Conservation (phyloP, 2,888 invertebrate genomes). For the Hoplodrina blanda region DNA sequence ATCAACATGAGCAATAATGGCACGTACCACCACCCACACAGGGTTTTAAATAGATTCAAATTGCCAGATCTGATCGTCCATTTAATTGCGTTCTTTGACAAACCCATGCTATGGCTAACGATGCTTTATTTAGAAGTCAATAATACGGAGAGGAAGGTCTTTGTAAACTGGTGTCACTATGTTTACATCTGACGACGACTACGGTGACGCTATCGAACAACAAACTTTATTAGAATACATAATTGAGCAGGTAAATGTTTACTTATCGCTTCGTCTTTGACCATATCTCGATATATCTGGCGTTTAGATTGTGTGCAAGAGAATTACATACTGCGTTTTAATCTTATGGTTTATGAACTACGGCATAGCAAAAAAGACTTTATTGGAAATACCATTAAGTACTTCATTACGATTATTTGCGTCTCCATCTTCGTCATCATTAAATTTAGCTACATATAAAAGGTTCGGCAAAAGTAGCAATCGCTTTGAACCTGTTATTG, state of each 20-base stretch:
- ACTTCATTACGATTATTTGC: constrained; percentile 1
- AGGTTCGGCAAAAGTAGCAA: background rate
- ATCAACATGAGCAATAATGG: constrained; percentile 72
- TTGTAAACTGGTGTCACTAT: constrained; percentile 58
- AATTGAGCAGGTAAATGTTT: constrained; percentile 56
- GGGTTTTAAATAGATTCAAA: constrained; percentile 75
- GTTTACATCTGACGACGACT: constrained; percentile 55
- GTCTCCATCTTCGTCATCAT: background rate
- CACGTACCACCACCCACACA: constrained; percentile 76
- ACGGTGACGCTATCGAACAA: constrained; percentile 57
- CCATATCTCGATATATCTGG: constrained; percentile 3
- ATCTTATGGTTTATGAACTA: background rate
- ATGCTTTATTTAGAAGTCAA: constrained; percentile 46
- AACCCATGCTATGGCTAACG: constrained; percentile 21
- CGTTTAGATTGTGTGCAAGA: background rate
- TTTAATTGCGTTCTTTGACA: constrained; percentile 43
- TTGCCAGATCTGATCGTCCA: constrained; percentile 40
- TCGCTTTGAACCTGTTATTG: constrained; percentile 7
- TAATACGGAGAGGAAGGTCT: constrained; percentile 54
- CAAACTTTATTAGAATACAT: constrained; percentile 69
- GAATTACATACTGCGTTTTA: background rate
- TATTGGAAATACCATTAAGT: constrained; percentile 4
- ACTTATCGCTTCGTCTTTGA: constrained; percentile 21
- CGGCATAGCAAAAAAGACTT: constrained; percentile 8
- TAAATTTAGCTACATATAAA: background rate